Conservation (phyloP, 2,888 invertebrate species). For the Lathronympha strigana region DNA sequence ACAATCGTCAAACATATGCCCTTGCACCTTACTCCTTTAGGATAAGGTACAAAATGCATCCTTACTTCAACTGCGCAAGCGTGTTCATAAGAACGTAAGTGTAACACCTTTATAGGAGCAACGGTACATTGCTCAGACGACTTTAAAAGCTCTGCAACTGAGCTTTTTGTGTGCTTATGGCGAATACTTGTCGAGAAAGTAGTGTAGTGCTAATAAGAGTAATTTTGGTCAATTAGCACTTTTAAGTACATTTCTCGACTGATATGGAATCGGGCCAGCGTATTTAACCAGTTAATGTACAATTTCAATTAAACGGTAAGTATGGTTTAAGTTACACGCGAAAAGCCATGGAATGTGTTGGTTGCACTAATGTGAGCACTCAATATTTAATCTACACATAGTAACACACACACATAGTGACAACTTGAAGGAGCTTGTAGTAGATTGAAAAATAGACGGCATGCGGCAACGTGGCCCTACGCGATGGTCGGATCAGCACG, state of each 20-base stretch:
- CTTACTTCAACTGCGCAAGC: no score
- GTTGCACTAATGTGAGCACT: no score
- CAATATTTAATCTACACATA: no score
- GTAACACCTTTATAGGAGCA: conserved; percentile 17
- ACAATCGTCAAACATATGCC: no score
- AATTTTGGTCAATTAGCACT: conserved; percentile 35
- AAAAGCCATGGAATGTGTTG: neutral
- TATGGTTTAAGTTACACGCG: neutral
- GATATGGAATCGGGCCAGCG: conserved; percentile 18
- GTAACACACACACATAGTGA: no score
- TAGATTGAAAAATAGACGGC: no score
- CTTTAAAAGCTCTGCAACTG: conserved; percentile 20
- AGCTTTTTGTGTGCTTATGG: conserved; percentile 28
- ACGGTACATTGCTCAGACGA: conserved; percentile 12
- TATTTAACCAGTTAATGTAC: conserved; percentile 7
- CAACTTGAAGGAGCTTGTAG: no score
- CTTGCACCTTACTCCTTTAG: no score
- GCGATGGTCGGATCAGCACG: no score
- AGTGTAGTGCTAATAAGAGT: conserved; percentile 26
- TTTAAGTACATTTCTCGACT: conserved; percentile 26
- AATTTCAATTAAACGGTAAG: conserved; percentile 13
- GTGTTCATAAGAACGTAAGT: neutral
- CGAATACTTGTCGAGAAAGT: conserved; percentile 37
- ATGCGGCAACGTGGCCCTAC: no score
- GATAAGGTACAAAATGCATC: no score